Percentiles rank a stretch among this genome's conserved stretches.
Evolutionary conservation across 2,797 vertebrate species (phyloP).

Genomic region (Molossus alvarezi): DNA sequence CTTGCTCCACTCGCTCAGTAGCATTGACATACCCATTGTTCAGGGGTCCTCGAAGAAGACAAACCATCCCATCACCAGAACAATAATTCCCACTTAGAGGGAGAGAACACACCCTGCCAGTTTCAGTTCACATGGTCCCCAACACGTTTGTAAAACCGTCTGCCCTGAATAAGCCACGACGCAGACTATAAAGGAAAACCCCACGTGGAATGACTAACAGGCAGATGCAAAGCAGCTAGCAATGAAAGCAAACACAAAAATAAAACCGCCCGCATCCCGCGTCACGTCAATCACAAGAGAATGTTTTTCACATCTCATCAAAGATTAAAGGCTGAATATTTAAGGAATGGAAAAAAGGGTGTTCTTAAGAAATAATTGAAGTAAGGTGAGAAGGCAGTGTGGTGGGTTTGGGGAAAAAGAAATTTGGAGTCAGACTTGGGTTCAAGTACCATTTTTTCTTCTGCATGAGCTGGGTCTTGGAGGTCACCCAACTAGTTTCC

Average conservation of each 20-base stretch:
- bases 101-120: not conserved
- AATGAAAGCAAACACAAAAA: constrained; percentile 83
- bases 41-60: constrained; percentile 59
- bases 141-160: constrained; percentile 71
- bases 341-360: constrained; percentile 29
- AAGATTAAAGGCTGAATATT: constrained; percentile 74
- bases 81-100: constrained; percentile 20
- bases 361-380: not conserved
- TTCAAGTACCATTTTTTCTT: not conserved
- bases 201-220: constrained; percentile 81
- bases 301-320: constrained; percentile 66
- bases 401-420: not conserved
- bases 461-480: rapidly evolving
- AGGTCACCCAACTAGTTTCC: not conserved
- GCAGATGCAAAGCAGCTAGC: constrained; percentile 56
- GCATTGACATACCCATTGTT: constrained; percentile 60
- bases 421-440: not conserved
- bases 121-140: constrained; percentile 11
- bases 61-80: constrained; percentile 46
- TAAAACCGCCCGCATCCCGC: constrained; percentile 83
- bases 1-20: not conserved
- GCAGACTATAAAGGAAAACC: constrained; percentile 79
- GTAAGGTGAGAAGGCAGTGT: not conserved
- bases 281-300: constrained; percentile 68
- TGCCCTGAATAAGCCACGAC: constrained; percentile 78